Conservation (phyloP, 2,797 vertebrate genomes). For the Crotalus adamanteus region DNA sequence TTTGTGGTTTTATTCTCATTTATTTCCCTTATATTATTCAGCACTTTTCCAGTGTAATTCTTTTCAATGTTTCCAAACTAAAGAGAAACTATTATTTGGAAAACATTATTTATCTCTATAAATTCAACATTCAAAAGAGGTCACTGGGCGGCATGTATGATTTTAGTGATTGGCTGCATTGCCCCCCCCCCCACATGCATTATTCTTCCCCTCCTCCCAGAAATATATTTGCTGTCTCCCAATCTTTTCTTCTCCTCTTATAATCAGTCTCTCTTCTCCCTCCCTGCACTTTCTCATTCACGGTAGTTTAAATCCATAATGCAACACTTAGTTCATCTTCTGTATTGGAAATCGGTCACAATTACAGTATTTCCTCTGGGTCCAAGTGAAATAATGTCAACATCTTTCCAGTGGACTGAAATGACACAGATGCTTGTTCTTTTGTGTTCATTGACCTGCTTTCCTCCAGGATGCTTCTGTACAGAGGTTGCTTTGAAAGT, state of each 20-base stretch:
- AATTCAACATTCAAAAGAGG: background rate
- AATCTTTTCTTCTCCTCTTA: background rate
- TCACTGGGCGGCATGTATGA: background rate
- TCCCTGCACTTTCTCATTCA: background rate
- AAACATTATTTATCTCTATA: background rate
- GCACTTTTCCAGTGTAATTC: background rate
- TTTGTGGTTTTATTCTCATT: slow-evolving; percentile 13
- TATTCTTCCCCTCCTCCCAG: background rate
- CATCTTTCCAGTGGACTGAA: background rate
- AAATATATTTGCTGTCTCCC: background rate
- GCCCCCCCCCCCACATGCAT: background rate
- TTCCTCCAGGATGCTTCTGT: slow-evolving; percentile 12
- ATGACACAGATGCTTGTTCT: background rate
- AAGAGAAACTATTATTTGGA: slow-evolving; percentile 13
- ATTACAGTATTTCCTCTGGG: background rate
- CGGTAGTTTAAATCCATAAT: background rate
- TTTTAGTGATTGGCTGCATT: background rate
- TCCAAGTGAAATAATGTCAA: background rate
- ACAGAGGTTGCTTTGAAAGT: background rate
- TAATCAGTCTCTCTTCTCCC: slow-evolving; percentile 5
- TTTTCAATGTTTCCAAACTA: background rate
- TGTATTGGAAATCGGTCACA: slow-evolving; percentile 24
- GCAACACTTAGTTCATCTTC: slow-evolving; percentile 9
- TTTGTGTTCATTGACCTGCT: background rate
- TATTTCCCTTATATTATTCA: background rate